Evolutionary conservation across 2,113 vertebrate genomes (phyloP), one percentile per base, ranked within the genome.

Genomic region (Lampris megalopsis): DNA sequence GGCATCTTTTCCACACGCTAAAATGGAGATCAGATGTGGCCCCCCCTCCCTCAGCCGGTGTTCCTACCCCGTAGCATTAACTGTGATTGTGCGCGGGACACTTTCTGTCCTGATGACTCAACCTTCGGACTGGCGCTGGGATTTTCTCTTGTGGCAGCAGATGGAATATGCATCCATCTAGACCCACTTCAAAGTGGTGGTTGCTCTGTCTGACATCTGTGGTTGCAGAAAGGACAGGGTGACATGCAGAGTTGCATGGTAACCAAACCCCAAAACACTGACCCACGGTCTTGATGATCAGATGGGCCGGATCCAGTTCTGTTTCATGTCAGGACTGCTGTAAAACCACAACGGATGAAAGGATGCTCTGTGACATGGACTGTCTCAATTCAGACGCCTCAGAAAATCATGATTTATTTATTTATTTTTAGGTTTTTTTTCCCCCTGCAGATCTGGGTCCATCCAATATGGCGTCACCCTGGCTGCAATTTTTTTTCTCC

Each of bases 11-110:
- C 88, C 79, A 76, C 56, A 76, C 62, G 63, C 63, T 74, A 4
- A 84, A 89, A 90, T 82, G 48, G 75, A 63, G 76, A 82, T 91
- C 89, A 86, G 77, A 89, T 83, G 88, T 75, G 73, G 75, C 63
- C 79, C 66, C 43, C 79, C 66, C 43, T 82, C 77, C 76, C 74
- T 37, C 42, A 60, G 69, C 68, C 75, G 65, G 61, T 58, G 43
- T 41, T 68, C 57, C 61, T 61, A 45, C 45, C 43, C 24, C 24
- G 24, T 24, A 24, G 24, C 24, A 24, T 24, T 24, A 24, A 24
- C 24, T 24, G 63, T 66, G 81, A 88, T 85, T 84, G 61, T 70
- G 66, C 66, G 50, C 41, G 53, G 53, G 79, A 88, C 83, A 74
- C 79, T 79, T 85, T 80, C 67, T 10, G 63, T 89, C 78, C 40